Percentiles rank a stretch among this genome's conserved stretches.
Evolutionary conservation across 1,140 invertebrate species (phyloP).

Genomic region (Glomeris maerens): DNA sequence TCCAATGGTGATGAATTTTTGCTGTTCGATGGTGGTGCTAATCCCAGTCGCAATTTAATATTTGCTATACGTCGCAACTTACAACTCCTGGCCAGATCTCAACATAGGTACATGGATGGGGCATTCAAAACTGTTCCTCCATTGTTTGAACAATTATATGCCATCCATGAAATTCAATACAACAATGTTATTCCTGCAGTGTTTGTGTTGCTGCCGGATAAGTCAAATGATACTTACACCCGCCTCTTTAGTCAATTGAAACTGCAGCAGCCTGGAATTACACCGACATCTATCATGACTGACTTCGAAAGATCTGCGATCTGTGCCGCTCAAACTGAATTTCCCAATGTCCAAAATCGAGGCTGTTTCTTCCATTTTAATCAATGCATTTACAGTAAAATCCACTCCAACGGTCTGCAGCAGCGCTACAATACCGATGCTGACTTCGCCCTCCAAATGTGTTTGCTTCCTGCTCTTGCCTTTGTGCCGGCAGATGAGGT

Average conservation of each 20-base stretch:
- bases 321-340: background rate
- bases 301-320: slow-evolving; percentile 11
- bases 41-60: background rate
- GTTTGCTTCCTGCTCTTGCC: background rate
- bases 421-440: slow-evolving; percentile 4
- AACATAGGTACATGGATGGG: slow-evolving; percentile 9
- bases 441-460: slow-evolving; percentile 4
- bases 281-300: slow-evolving; percentile 8
- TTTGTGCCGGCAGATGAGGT: slow-evolving; percentile 1
- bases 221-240: background rate
- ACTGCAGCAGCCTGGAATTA: background rate
- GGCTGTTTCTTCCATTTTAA: slow-evolving; percentile 6
- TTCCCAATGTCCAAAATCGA: slow-evolving; percentile 1
- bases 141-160: slow-evolving; percentile 12
- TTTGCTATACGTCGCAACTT: slow-evolving; percentile 10
- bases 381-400: slow-evolving; percentile 1
- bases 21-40: background rate
- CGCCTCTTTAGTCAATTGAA: slow-evolving; percentile 1
- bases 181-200: slow-evolving; percentile 6
- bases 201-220: slow-evolving; percentile 4
- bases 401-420: slow-evolving; percentile 2
- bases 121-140: slow-evolving; percentile 12
- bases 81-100: background rate
- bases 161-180: slow-evolving; percentile 10
- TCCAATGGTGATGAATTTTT: background rate